Evolutionary conservation across 2,797 vertebrate species (phyloP).

Genomic region (Sebastes glaucus): DNA sequence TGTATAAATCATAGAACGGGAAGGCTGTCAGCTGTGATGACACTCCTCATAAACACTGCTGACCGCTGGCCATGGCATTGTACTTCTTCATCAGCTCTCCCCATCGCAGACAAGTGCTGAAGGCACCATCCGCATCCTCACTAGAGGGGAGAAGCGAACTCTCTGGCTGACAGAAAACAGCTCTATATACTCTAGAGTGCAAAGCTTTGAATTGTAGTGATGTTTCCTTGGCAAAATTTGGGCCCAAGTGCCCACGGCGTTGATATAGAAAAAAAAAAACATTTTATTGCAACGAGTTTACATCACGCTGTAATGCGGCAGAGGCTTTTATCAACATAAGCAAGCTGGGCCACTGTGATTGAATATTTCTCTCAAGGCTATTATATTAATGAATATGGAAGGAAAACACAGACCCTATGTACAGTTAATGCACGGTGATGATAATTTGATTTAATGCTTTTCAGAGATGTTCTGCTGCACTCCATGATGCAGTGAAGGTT

Average conservation of each 20-base stretch:
- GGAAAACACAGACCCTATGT: slow-evolving; percentile 49
- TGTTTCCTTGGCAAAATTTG: slow-evolving; percentile 61
- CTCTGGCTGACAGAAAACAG: slow-evolving; percentile 36
- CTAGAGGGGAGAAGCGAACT: slow-evolving; percentile 22
- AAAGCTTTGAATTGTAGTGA: slow-evolving; percentile 57
- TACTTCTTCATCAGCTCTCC: slow-evolving; percentile 73
- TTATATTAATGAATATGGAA: slow-evolving; percentile 68
- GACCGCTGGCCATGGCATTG: slow-evolving; percentile 72
- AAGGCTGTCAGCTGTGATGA: slow-evolving; percentile 73
- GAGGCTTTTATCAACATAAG: slow-evolving; percentile 69
- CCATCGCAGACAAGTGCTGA: slow-evolving; percentile 59
- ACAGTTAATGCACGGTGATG: slow-evolving; percentile 42
- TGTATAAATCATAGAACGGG: slow-evolving; percentile 75
- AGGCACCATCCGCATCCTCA: slow-evolving; percentile 46
- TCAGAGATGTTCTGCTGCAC: slow-evolving; percentile 16
- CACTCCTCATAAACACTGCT: slow-evolving; percentile 80
- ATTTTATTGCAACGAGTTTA: slow-evolving; percentile 75
- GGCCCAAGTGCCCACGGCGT: slow-evolving; percentile 47
- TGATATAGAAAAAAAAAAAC: slow-evolving; percentile 53
- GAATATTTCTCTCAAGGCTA: slow-evolving; percentile 70
- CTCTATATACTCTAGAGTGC: slow-evolving; percentile 29
- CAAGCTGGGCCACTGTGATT: slow-evolving; percentile 53
- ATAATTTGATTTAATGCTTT: slow-evolving; percentile 59
- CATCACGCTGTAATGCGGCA: slow-evolving; percentile 69
- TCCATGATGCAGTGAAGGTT: background rate